Evolutionary conservation across 2,888 invertebrate species (phyloP), one percentile per base, ranked within the genome.

Genomic region (Tolmerus cingulatus): DNA sequence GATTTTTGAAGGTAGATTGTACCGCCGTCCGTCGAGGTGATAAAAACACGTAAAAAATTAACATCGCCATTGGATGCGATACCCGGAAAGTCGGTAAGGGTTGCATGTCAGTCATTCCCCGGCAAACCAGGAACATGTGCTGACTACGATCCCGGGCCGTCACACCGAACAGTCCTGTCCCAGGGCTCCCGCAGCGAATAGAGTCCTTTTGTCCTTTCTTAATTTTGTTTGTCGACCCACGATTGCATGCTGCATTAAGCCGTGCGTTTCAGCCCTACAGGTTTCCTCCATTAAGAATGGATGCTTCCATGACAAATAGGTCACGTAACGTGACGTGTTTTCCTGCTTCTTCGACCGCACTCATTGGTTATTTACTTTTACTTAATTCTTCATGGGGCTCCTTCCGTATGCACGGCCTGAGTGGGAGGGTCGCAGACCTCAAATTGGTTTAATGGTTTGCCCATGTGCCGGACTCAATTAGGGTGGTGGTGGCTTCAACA

Each of bases 291-390:
- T 88, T 88, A 88, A 88, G 74, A 66, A 88, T 88, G 78, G 87
- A 88, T 88, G 87, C 85, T 86, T 86, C 40, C 87, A 84, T 88
- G 88, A 88, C 88, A 88, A 87, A 85, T 88, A 87, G 88, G 87
- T 88, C 88, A 88, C 87, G 88, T 88, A 87, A 88, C 85, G 55
- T 86, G 66, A 84, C 84, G 74, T 84, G 84, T 57, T 84, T 23
- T 34, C 84, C 84, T 84, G 30, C 51, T 84, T 74, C 84, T 74
- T 66, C 16, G 66, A 43, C 40, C 66, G 34, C 66, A 66, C 40
- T 81, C 74, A 74, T 84, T 84, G 74, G 66, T 84, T 84, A 84
- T 84, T 84, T 84, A 84, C 84, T 84, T 84, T 84, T 23, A 66
- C 84, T 84, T 84, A 66, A 84, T 66, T 66, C 66, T 84, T 84